Evolutionary conservation across 1,140 invertebrate genomes (phyloP), one percentile per base, ranked within the genome.

Genomic region (Rhyzopertha dominica): DNA sequence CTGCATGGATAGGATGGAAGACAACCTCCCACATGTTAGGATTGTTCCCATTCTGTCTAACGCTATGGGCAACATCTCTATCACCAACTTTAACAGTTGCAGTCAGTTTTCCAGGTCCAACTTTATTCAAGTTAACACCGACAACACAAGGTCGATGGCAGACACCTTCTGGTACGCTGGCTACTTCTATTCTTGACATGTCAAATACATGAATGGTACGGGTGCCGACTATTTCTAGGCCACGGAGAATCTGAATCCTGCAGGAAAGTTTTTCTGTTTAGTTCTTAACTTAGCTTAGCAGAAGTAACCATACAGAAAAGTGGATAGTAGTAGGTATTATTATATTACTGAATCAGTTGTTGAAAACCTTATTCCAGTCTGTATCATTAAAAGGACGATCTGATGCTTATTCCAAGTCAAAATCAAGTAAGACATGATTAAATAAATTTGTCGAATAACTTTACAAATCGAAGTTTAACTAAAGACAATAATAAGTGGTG

Each of bases 151-250:
- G 87, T 49, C 87, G 77, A 68, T 92, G 86, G 48, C 88, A 85
- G 32, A 86, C 75, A 1, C 87, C 86, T 51, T 67, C 65, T 9
- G 63, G 61, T 13, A 54, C 56, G 32, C 60, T 63, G 7, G 66
- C 53, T 18, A 67, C 78, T 40, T 82, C 80, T 10, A 95, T 85
- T 59, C 85, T 78, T 4, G 77, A 75, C 0, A 90, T 87, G 70
- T 96, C 91, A 44, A 90, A 88, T 0, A 87, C 89, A 61, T 90
- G 86, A 3, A 93, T 79, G 1, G 81, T 82, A 13, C 73, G 63
- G 0, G 71, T 68, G 25, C 69, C 67, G 30, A 74, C 65, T 17
- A 73, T 46, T 41, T 63, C 57, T 31, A 56, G 57, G n/a, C 50
- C 47, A 19, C 49, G 39, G 31, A 55, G 54, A 7, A 61, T 56